These are phyloP conservation scores for Spea multiplicata DNA, from an alignment of 2,113 vertebrate genomes.

Conservation along the genomic window DNA sequence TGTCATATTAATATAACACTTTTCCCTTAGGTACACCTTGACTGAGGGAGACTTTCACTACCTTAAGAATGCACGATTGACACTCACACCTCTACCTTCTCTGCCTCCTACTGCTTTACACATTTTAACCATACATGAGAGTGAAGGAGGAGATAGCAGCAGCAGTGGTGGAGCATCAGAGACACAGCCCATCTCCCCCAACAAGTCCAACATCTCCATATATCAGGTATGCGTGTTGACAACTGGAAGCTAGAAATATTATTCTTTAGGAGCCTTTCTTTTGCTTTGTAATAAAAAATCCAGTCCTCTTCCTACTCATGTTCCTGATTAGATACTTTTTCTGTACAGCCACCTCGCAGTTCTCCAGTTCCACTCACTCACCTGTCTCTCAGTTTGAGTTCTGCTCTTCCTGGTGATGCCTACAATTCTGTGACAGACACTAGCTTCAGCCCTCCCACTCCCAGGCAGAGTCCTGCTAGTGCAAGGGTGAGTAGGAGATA, in stretches of 20 bases:
- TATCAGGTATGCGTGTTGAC: conserved; percentile 76
- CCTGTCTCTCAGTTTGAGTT: conserved; percentile 76
- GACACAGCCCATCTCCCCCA: conserved; percentile 51
- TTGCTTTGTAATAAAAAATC: too few relatives aligned
- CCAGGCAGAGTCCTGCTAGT: conserved; percentile 20
- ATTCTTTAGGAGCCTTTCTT: neutral
- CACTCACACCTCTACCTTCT: conserved; percentile 80
- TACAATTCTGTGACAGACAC: conserved; percentile 83
- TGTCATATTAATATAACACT: too few relatives aligned
- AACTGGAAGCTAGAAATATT: neutral
- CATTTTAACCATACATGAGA: conserved; percentile 96
- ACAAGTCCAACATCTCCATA: conserved; percentile 88
- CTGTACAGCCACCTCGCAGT: conserved; percentile 67
- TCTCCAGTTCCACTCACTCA: conserved; percentile 76
- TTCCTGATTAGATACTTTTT: conserved; percentile 33
- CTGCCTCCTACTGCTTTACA: conserved; percentile 77
- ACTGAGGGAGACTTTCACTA: conserved; percentile 97
- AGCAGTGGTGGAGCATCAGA: conserved; percentile 52
- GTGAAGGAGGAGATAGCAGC: conserved; percentile 84
- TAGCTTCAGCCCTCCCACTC: conserved; percentile 26
- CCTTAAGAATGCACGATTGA: conserved; percentile 93
- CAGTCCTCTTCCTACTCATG: too few relatives aligned
- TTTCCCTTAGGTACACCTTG: conserved; percentile 82
- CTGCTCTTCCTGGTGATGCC: conserved; percentile 85
- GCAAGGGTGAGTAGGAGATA: conserved; percentile 10